Evolutionary conservation across 2,113 vertebrate species (phyloP).

Genomic region (Microtus richardsoni): DNA sequence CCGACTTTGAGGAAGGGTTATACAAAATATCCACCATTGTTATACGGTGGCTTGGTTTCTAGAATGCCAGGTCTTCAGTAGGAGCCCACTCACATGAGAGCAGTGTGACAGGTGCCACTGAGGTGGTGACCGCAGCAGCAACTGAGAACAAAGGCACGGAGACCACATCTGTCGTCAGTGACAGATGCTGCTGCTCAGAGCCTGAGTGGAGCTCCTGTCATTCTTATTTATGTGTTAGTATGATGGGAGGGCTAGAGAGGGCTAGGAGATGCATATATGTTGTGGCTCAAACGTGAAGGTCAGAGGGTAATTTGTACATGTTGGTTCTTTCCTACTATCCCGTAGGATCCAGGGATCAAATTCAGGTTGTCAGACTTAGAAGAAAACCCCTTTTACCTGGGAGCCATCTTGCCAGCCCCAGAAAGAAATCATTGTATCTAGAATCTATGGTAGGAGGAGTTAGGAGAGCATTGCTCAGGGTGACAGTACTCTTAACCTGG

Average conservation of each 20-base stretch:
- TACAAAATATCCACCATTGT: neutral
- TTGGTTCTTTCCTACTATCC: neutral
- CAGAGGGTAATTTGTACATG: neutral
- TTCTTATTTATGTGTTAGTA: neutral
- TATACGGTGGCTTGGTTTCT: neutral
- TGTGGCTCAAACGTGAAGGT: neutral
- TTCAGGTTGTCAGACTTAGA: neutral
- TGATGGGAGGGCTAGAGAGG: neutral
- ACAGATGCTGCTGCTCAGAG: neutral
- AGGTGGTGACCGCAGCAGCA: neutral
- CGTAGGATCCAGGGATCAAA: neutral
- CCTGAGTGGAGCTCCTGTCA: neutral
- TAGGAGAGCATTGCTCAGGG: fast-evolving
- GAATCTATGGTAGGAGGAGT: fast-evolving
- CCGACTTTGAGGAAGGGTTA: neutral
- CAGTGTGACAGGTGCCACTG: neutral
- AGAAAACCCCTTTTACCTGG: neutral
- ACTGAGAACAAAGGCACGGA: neutral
- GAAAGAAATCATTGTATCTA: neutral
- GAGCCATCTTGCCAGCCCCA: neutral
- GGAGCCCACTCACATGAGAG: neutral
- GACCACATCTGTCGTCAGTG: neutral
- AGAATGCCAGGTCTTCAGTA: neutral
- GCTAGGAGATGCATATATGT: neutral
- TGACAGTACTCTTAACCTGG: neutral